Base-by-base conservation (phyloP, 2,113 vertebrate genomes). In the Osmerus mordax region DNA sequence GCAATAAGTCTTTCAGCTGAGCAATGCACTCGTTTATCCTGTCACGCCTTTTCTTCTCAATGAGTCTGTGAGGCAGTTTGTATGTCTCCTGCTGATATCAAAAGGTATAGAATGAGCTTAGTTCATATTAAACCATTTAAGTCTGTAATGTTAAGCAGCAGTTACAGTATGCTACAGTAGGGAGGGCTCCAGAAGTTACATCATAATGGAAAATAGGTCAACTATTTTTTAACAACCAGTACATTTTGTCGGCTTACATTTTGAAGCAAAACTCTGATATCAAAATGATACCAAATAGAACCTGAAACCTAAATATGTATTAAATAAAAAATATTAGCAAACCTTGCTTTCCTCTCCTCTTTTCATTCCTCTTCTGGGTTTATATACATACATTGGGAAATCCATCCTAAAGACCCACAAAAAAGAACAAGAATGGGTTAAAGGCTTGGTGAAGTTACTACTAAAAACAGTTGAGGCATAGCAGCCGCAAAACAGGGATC, bases 21-120 rank as follows among this genome's bases (percentile, higher is more conserved):
- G 97, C 94, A 81, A 99, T 99, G 92, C 97, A 99, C 87, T 99
- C 97, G 83, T 99, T 99, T 80, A 99, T 99, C 84, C 97, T 85
- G 86, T 99, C 97, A 14, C 97, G 94, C 74, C 97, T 91, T 85
- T 99, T 99, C 91, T 99, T 99, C 88, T 99, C 97, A 60, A 99
- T 99, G 47, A 99, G 93, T 67, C 97, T 86, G 88, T 99, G 97
- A 3, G 97, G 97, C 87, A 99, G 80, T 81, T 99, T 99, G 91
- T 99, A 99, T 61, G 96, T 98, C 85, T 99, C 97, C 97, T 99
- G 60, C 54, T 72, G 47, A 77, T 69, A 71, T 62, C 11, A 71
- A 8, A 16, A 23, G 28, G 58, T 56, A 47, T 12, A 7, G 2
- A 65, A 2, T 51, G 64, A 23, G 8, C 3, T 65, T 21, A 51